phyloP scores from a whole-genome alignment of 2,888 invertebrate genomes.

The Meiosimyza decipiens region DNA sequence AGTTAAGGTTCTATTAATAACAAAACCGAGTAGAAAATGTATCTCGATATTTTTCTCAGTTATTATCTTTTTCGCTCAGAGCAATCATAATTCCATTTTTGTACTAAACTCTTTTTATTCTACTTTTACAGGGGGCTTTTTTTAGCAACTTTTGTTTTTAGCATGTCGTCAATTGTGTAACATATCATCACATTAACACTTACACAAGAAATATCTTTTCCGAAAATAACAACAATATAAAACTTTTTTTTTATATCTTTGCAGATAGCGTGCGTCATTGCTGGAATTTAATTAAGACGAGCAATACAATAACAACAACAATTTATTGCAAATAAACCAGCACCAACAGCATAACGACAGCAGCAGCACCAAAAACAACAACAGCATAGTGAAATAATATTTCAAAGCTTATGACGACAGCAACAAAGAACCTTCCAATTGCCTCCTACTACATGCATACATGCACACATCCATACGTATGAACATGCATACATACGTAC shows the following conservation, averaged over 20 bases:
- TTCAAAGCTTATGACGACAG: conserved; percentile 28
- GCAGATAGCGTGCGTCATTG: conserved; percentile 26
- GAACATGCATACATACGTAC: conserved; percentile 10
- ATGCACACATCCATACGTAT: background rate
- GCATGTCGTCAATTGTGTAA: too few species aligned
- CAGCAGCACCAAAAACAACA: conserved; percentile 18
- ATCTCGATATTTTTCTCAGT: too few species aligned
- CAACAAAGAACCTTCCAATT: conserved; percentile 34
- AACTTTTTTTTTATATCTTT: too few species aligned
- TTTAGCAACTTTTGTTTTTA: too few species aligned
- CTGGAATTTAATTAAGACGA: conserved; percentile 25
- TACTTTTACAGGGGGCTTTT: too few species aligned
- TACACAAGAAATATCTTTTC: background rate
- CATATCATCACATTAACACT: too few species aligned
- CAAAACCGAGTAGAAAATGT: too few species aligned
- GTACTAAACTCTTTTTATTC: too few species aligned
- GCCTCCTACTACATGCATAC: conserved; percentile 22
- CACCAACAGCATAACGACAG: conserved; percentile 23
- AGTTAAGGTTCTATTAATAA: too few species aligned
- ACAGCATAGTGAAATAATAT: conserved; percentile 27
- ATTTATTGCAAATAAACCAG: conserved; percentile 28
- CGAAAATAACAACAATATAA: background rate
- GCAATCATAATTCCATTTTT: too few species aligned
- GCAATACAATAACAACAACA: conserved; percentile 27
- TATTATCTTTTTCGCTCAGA: too few species aligned